A percentile compares a stretch with the other conserved stretches of the same genome.
These are phyloP conservation scores for Antrozous pallidus DNA, from an alignment of 2,797 vertebrate genomes.

Conservation along the genomic window DNA sequence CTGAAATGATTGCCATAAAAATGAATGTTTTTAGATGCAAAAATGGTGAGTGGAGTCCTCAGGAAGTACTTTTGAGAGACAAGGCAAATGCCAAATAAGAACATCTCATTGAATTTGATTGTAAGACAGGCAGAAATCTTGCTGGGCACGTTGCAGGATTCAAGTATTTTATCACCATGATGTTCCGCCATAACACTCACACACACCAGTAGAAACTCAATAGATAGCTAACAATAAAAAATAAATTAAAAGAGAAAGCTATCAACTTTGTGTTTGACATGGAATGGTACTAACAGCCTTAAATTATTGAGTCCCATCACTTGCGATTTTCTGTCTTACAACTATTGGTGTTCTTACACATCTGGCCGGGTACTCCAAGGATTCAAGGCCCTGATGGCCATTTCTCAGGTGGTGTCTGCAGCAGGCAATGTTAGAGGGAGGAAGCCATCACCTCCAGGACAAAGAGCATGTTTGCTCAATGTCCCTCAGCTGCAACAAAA, in stretches of 20 bases:
- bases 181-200: background rate
- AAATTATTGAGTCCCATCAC: background rate
- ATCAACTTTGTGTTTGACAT: background rate
- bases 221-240: background rate
- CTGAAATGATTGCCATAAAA: background rate
- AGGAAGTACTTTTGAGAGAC: background rate
- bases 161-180: background rate
- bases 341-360: background rate
- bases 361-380: background rate
- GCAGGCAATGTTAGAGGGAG: background rate
- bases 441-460: background rate
- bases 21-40: background rate
- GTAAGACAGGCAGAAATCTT: background rate
- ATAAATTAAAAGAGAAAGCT: background rate
- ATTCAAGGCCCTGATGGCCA: background rate
- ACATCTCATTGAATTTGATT: background rate
- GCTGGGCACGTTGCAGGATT: background rate
- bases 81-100: background rate
- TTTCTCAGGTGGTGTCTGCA: background rate
- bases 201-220: background rate
- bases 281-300: background rate
- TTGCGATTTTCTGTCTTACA: background rate
- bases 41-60: background rate
- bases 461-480: background rate
- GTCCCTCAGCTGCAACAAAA: background rate